Conservation (phyloP, 2,888 invertebrate species). For the Tetanocera ferruginea region DNA sequence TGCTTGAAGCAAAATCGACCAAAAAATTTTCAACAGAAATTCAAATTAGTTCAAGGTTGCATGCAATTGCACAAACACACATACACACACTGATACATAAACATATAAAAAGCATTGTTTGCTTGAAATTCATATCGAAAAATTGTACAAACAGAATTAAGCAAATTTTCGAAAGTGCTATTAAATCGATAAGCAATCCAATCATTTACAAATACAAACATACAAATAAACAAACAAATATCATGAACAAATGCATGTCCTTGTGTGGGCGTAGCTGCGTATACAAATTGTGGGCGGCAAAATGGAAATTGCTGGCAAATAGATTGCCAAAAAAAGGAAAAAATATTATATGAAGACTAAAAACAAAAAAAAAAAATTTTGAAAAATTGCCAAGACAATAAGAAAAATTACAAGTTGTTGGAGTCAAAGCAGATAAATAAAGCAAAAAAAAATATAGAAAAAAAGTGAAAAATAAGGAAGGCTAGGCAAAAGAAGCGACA, state of each 20-base stretch:
- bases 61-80: background rate
- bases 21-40: too few species aligned
- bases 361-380: too few species aligned
- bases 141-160: conserved; percentile 11
- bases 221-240: background rate
- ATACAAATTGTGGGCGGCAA: conserved; percentile 6
- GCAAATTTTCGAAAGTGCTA: background rate
- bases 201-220: conserved; percentile 1
- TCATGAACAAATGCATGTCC: background rate
- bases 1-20: too few species aligned
- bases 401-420: background rate
- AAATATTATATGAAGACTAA: background rate
- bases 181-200: conserved; percentile 20
- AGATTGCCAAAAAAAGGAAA: conserved; percentile 6
- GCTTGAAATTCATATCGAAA: background rate
- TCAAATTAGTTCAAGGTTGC: too few species aligned
- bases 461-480: background rate
- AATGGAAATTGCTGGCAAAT: conserved; percentile 8
- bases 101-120: background rate
- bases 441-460: background rate
- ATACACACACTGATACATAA: background rate
- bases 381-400: background rate
- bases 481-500: background rate
- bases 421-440: background rate
- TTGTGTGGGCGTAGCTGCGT: too few species aligned